These are phyloP conservation scores for Bufo gargarizans DNA, from an alignment of 2,113 vertebrate genomes.

Conservation along the genomic window DNA sequence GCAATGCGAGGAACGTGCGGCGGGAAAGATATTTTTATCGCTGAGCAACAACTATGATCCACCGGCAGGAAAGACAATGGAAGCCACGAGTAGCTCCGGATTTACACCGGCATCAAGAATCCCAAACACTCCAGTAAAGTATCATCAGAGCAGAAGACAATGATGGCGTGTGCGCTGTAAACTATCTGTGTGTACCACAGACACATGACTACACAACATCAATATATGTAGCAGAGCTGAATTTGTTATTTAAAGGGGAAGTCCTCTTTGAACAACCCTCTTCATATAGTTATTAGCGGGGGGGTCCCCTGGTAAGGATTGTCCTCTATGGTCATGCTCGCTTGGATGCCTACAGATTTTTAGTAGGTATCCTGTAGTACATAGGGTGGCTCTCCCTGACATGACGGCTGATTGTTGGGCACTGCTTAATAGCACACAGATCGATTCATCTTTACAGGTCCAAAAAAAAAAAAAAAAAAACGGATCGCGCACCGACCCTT, in stretches of 20 bases:
- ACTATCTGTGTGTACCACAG: too few species aligned
- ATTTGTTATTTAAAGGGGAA: background rate
- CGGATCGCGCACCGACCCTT: too few species aligned
- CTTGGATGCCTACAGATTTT: too few species aligned
- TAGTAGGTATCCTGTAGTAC: too few species aligned
- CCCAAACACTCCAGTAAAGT: background rate
- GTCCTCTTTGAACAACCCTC: background rate
- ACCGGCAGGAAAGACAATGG: background rate
- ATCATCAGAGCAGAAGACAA: background rate
- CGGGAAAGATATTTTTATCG: background rate
- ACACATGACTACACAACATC: background rate
- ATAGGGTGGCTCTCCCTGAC: too few species aligned
- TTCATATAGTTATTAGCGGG: background rate
- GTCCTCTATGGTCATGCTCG: too few species aligned
- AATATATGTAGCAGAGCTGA: background rate
- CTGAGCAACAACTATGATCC: background rate
- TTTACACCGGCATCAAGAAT: background rate
- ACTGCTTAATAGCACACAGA: too few species aligned
- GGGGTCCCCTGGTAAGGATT: too few species aligned
- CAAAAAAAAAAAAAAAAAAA: too few species aligned
- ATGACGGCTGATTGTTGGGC: too few species aligned
- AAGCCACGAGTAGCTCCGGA: background rate
- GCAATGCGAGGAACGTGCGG: background rate
- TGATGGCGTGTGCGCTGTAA: background rate
- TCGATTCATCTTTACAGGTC: too few species aligned